phyloP scores from a whole-genome alignment of 2,113 vertebrate species.

The Ondatra zibethicus region DNA sequence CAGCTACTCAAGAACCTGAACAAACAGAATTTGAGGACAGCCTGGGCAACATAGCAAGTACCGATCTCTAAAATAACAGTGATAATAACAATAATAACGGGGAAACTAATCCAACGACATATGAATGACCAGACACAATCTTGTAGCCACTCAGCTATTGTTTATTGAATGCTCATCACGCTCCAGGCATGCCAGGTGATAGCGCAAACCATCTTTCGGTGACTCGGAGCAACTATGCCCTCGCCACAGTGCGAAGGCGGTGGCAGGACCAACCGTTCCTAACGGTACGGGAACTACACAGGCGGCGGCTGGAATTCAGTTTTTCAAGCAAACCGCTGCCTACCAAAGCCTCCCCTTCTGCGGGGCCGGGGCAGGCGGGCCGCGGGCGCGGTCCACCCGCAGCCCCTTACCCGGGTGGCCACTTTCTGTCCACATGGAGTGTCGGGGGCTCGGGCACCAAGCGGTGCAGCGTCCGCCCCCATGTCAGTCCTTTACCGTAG shows the following conservation, averaged over 20 bases:
- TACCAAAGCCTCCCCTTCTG: neutral
- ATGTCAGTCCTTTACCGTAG: neutral
- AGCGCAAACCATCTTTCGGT: neutral
- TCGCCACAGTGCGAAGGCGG: neutral
- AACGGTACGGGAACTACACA: conserved; percentile 4
- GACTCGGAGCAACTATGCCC: neutral
- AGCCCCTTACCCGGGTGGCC: neutral
- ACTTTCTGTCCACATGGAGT: neutral
- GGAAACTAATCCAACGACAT: neutral
- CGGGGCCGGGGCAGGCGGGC: neutral
- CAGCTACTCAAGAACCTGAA: neutral
- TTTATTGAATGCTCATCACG: neutral
- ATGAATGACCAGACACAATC: neutral
- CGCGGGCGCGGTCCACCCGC: neutral
- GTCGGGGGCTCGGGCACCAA: neutral
- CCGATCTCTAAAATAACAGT: neutral
- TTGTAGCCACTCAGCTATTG: neutral
- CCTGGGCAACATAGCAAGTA: neutral
- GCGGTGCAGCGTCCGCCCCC: neutral
- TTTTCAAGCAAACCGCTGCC: conserved; percentile 26
- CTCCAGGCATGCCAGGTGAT: neutral
- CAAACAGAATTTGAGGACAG: neutral
- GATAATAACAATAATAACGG: neutral
- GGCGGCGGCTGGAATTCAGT: neutral
- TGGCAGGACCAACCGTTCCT: conserved; percentile 49